Evolutionary conservation across 2,888 invertebrate genomes (phyloP).

Genomic region (Eucriotettix oculatus): DNA sequence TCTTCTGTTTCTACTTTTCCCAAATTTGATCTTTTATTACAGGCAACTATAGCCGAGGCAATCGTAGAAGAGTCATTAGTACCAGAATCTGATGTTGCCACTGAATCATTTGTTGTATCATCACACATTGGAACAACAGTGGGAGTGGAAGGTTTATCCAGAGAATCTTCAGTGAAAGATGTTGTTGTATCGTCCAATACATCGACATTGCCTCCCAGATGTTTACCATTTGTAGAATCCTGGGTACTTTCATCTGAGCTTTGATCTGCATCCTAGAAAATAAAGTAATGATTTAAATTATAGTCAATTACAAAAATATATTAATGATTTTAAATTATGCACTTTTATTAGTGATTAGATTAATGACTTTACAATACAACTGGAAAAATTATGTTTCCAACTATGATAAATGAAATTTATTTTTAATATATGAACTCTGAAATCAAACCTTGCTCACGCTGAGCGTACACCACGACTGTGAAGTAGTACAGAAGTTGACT

Average conservation of each 20-base stretch:
- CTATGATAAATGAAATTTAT: no score
- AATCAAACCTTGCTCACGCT: no score
- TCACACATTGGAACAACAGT: slow-evolving; percentile 16
- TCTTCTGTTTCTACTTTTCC: background rate
- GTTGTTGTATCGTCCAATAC: slow-evolving; percentile 53
- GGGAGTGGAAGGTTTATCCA: slow-evolving; percentile 47
- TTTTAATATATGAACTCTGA: no score
- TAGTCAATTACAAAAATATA: no score
- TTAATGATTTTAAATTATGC: no score
- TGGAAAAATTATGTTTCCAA: no score
- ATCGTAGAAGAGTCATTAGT: slow-evolving; percentile 13
- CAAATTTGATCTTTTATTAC: background rate
- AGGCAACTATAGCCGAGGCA: slow-evolving; percentile 1
- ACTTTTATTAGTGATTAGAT: no score
- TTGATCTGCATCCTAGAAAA: slow-evolving; percentile 22
- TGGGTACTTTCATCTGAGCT: slow-evolving; percentile 63
- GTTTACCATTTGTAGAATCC: slow-evolving; percentile 38
- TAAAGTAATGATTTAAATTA: background rate
- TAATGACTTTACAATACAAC: no score
- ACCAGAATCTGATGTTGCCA: slow-evolving; percentile 17
- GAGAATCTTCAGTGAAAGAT: slow-evolving; percentile 58
- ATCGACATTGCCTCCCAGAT: slow-evolving; percentile 20
- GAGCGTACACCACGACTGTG: no score
- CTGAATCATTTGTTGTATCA: slow-evolving; percentile 19
- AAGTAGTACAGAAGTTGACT: no score